Conservation (phyloP, 2,797 vertebrate species). For the Phoebastria nigripes region DNA sequence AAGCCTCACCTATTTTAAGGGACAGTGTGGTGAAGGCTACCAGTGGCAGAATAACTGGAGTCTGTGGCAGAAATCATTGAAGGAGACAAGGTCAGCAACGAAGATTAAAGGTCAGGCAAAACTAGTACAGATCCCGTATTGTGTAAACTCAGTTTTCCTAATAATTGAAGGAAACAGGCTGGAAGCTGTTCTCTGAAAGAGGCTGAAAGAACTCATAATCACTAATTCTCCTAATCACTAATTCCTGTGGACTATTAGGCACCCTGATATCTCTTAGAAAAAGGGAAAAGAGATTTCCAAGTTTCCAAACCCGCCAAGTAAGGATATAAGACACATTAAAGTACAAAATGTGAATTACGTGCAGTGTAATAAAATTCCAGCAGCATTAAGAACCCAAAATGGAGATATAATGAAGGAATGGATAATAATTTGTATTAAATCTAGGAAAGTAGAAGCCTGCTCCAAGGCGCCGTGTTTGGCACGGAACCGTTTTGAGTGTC, state of each 20-base stretch:
- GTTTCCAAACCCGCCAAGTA: not conserved
- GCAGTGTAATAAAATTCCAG: not conserved
- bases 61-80: not conserved
- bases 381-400: not conserved
- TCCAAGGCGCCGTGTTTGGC: not conserved
- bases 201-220: slow-evolving; percentile 22
- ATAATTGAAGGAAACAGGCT: not conserved
- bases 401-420: not conserved
- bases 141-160: not conserved
- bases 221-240: slow-evolving; percentile 15
- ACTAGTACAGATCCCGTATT: not conserved
- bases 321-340: not conserved
- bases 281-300: not conserved
- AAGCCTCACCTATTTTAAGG: not conserved
- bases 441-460: not conserved
- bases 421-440: not conserved
- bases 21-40: not conserved
- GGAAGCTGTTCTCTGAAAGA: not conserved
- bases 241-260: not conserved
- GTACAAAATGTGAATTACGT: not conserved
- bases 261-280: not conserved
- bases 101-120: not conserved
- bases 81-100: not conserved
- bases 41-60: not conserved
- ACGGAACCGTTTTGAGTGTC: not conserved